Base-by-base conservation (phyloP, 2,888 invertebrate genomes). In the Anaspis maculata region DNA sequence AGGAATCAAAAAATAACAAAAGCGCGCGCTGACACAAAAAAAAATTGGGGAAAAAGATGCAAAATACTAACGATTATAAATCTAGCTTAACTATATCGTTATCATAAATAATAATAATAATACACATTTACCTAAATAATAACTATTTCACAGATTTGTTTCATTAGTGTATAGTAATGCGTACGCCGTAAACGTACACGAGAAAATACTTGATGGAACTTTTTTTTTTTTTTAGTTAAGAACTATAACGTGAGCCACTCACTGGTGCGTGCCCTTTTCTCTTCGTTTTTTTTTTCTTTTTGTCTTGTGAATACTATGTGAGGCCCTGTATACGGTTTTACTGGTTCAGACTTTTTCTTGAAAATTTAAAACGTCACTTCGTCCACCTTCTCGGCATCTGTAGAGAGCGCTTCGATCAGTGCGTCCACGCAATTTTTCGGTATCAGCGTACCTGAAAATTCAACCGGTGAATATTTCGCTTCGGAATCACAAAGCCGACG, bases 361-460 rank as follows among this genome's bases (percentile, higher is more conserved):
- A 32, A 27, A 30, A 32, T 30, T 34, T 15, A 33, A 22, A 77
- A 79, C 41, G 69, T 71, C 59, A 75, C 74, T 63, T 87, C 86
- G 58, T 77, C 83, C 27, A 83, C 77, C 46, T 83, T 82, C 53
- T 88, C 86, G 4, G 88, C 84, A 66, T 89, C 88, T 15, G 79
- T 71, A 25, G 84, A 73, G n/a, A 89, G 71, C 41, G 84, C 83
- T 56, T 83, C 79, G 54, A 79, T 76, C 26, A 89, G 68, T 14
- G 79, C 66, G 54, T 87, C 86, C 53, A 86, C 85, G 61, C 88
- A 89, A 59, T 83, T 81, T 70, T 89, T 89, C 57, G 91, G 90
- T 70, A 91, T 89, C 47, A 91, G 69, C 6, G 88, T 88, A 48
- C 86, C 84, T 80, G 68, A 3, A 60, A 58, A 19, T 19, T 19